Percentiles rank a stretch among this genome's conserved stretches.
phyloP scores from a whole-genome alignment of 1,140 invertebrate species.

The Triops cancriformis region DNA sequence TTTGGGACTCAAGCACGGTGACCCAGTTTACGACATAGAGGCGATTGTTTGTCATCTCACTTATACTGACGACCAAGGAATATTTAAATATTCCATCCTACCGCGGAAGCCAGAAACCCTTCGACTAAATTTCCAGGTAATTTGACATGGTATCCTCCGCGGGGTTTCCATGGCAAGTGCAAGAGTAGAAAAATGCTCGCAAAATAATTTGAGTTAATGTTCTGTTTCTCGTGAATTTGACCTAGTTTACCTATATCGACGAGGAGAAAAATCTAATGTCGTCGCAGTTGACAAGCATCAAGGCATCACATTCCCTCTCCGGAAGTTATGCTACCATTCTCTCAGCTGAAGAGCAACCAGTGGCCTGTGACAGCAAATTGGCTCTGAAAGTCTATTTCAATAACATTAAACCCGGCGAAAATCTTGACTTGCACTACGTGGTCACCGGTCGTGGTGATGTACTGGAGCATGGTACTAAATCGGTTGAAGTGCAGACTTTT shows the following conservation, averaged over 20 bases:
- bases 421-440: neutral
- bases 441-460: neutral
- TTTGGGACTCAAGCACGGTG: slow-evolving; percentile 24
- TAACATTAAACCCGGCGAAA: neutral
- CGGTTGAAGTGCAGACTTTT: neutral
- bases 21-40: slow-evolving; percentile 20
- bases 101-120: slow-evolving; percentile 27
- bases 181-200: no score
- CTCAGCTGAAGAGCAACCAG: neutral
- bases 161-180: no score
- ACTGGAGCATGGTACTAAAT: neutral
- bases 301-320: neutral
- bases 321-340: neutral
- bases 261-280: neutral
- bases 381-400: neutral
- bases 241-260: neutral
- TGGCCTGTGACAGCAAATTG: neutral
- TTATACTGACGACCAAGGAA: slow-evolving; percentile 36
- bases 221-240: neutral
- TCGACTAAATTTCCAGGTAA: slow-evolving; percentile 29
- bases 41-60: slow-evolving; percentile 31
- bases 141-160: no score
- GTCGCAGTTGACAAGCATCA: neutral
- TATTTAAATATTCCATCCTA: slow-evolving; percentile 30
- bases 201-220: neutral